Percentiles rank a stretch among this genome's conserved stretches.
Evolutionary conservation across 2,888 invertebrate species (phyloP).

Genomic region (Apoda limacodes): DNA sequence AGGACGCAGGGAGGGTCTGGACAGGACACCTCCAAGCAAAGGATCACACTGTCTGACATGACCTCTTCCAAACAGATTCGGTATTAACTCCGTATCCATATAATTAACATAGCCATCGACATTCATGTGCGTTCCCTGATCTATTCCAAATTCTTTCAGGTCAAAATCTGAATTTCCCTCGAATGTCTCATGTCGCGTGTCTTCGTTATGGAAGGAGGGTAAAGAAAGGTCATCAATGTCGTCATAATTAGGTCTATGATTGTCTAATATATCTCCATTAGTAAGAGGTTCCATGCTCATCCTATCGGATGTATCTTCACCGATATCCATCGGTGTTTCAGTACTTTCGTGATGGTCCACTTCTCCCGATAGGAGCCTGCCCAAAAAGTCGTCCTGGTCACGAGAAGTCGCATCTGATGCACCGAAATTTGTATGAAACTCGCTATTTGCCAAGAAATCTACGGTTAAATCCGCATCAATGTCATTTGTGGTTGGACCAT

Average conservation of each 20-base stretch:
- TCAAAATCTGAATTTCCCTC: conserved; percentile 58
- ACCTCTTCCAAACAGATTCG: conserved; percentile 58
- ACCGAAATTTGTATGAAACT: conserved; percentile 42
- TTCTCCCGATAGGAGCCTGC: conserved; percentile 33
- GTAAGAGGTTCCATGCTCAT: conserved; percentile 50
- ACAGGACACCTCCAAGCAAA: conserved; percentile 74
- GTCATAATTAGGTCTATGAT: conserved; percentile 47
- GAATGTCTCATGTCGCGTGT: conserved; percentile 33
- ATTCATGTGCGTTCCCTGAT: conserved; percentile 69
- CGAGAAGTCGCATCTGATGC: conserved; percentile 38
- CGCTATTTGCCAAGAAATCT: conserved; percentile 26
- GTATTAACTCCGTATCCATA: conserved; percentile 55
- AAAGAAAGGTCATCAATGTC: conserved; percentile 57
- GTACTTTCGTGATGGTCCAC: conserved; percentile 27
- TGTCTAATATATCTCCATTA: conserved; percentile 53
- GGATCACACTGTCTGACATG: conserved; percentile 76
- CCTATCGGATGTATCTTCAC: conserved; percentile 43
- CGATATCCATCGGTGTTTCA: conserved; percentile 47
- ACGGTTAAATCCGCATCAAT: conserved; percentile 35
- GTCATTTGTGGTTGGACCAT: conserved; percentile 30
- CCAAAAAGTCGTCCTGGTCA: conserved; percentile 40
- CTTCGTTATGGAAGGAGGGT: conserved; percentile 54
- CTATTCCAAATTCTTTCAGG: conserved; percentile 73
- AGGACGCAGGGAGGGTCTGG: conserved; percentile 72
- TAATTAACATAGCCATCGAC: conserved; percentile 57